Evolutionary conservation across 2,888 invertebrate species (phyloP).

Genomic region (Polyploca ridens): DNA sequence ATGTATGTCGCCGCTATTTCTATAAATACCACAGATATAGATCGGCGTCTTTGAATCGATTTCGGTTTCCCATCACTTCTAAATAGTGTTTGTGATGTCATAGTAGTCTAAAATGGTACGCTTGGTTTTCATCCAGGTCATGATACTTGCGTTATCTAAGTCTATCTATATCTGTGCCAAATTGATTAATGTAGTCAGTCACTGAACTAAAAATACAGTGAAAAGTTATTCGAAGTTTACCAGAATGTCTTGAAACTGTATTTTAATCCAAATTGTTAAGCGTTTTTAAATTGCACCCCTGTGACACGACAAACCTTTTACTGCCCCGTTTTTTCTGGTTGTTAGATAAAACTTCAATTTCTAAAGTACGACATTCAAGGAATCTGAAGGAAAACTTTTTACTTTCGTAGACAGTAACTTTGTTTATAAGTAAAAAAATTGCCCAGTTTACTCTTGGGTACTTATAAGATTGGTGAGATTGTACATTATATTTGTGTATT

Average conservation of each 20-base stretch:
- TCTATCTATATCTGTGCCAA: no score
- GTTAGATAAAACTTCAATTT: constrained; percentile 34
- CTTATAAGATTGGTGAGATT: not conserved
- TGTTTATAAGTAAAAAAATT: not conserved
- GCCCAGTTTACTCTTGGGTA: constrained; percentile 2
- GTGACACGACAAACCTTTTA: constrained; percentile 47
- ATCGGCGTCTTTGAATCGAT: no score
- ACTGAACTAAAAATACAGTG: not conserved
- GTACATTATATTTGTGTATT: not conserved
- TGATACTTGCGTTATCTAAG: no score
- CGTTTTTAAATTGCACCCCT: constrained; percentile 34
- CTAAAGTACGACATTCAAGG: constrained; percentile 28
- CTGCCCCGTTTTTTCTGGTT: constrained; percentile 28
- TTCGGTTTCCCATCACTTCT: no score
- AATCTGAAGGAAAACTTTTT: constrained; percentile 36
- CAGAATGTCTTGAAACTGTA: constrained; percentile 24
- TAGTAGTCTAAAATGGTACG: no score
- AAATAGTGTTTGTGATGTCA: no score
- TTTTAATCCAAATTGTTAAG: constrained; percentile 26
- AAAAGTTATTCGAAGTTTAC: constrained; percentile 22
- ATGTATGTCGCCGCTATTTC: no score
- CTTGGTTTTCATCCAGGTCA: no score
- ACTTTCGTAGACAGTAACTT: constrained; percentile 19
- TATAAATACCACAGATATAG: no score
- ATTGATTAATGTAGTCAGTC: no score